Evolutionary conservation across 1,140 invertebrate species (phyloP), one percentile per base, ranked within the genome.

Genomic region (Phymastichus coffea): DNA sequence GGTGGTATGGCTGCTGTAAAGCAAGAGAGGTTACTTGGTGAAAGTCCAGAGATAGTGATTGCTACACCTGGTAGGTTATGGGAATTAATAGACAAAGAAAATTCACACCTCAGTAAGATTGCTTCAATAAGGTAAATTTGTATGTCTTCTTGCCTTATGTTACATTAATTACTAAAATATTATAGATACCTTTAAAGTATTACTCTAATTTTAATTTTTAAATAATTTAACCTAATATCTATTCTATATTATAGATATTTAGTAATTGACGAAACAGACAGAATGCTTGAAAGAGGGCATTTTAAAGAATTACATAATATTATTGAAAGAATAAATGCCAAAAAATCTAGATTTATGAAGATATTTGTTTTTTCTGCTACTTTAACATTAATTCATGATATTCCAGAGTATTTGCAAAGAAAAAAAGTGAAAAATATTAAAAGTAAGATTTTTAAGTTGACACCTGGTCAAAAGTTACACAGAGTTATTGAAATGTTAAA

Each of bases 331-430:
- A 81, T 99, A 2, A 96, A 97, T 76, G 73, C 76, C 4, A 84
- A 91, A 65, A 82, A 85, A 56, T 66, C 76, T 1, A 82, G 81
- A 35, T 79, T 82, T 8, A 75, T 82, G 57, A 65, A 83, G 28
- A 97, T 90, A 68, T 97, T 99, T 79, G 89, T 99, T 0, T 99
- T 99, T 80, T 99, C 97, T 0, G 98, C 98, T 15, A 99, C 98
- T 0, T 81, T 99, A 6, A 95, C 96, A 1, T 78, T 98, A 67
- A 87, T 94, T 0, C 94, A 96, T 68, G 88, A 90, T 59, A 80
- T 89, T 40, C 94, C 94, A 0, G 76, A 88, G 26, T 86, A 94
- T 75, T 78, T 93, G 59, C 82, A 85, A 67, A 83, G 84, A 66
- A 88, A 86, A 67, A 88, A 87, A 74, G 80, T 82, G 3, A 80